These are phyloP conservation scores for Crax fasciolata DNA, from an alignment of 2,797 vertebrate genomes.

Conservation along the genomic window DNA sequence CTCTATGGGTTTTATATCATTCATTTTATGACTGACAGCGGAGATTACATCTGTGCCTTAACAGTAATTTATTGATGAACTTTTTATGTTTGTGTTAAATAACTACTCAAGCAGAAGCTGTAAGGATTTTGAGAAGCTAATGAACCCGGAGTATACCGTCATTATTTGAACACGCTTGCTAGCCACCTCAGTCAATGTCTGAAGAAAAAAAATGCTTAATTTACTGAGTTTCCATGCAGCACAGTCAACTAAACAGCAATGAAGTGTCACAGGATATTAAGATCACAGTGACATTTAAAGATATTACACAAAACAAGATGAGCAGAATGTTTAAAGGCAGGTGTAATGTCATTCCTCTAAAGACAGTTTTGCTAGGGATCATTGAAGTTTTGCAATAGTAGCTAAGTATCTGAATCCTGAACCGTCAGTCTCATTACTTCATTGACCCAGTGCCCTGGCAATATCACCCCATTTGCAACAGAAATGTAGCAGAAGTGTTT, in stretches of 20 bases:
- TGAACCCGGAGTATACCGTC: conserved; percentile 9
- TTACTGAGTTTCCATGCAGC: neutral
- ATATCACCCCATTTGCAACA: neutral
- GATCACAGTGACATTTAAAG: neutral
- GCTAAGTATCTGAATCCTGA: neutral
- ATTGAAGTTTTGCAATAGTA: neutral
- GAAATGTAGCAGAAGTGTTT: neutral
- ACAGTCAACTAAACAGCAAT: neutral
- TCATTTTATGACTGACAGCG: conserved; percentile 21
- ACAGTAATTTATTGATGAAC: conserved; percentile 37
- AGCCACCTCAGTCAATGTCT: neutral
- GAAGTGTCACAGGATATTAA: neutral
- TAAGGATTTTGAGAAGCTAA: conserved; percentile 36
- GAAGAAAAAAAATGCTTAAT: neutral
- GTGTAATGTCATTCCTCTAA: neutral
- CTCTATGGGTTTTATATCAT: neutral
- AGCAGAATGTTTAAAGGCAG: conserved; percentile 7
- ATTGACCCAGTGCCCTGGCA: neutral
- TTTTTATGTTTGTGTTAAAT: conserved; percentile 32
- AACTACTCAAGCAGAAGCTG: conserved; percentile 13
- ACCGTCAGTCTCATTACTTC: neutral
- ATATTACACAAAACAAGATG: neutral
- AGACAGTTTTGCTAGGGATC: neutral
- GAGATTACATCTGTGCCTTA: conserved; percentile 19
- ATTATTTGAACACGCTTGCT: neutral